Evolutionary conservation across 2,888 invertebrate species (phyloP).

Genomic region (Thyatira batis): DNA sequence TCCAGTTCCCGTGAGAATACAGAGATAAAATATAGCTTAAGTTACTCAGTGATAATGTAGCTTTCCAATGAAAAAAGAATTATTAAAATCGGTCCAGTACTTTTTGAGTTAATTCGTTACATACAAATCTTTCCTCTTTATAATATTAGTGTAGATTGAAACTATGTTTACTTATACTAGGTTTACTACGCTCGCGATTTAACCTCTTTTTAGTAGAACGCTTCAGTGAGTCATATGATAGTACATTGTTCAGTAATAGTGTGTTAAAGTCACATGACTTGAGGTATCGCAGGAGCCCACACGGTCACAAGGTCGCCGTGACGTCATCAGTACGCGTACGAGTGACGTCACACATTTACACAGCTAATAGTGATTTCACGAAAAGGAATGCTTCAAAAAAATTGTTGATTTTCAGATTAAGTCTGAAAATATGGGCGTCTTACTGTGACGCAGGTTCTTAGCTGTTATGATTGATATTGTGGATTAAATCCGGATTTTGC

Average conservation of each 20-base stretch:
- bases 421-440: background rate
- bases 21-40: too few relatives aligned
- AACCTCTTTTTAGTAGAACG: background rate
- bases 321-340: conserved; percentile 9
- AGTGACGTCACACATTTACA: background rate
- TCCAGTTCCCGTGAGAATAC: too few relatives aligned
- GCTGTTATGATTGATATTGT: too few relatives aligned
- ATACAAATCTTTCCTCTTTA: too few relatives aligned
- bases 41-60: too few relatives aligned
- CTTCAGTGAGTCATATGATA: conserved; percentile 3
- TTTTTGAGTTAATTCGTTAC: too few relatives aligned
- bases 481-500: too few relatives aligned
- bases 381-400: background rate
- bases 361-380: background rate
- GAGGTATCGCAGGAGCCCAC: conserved; percentile 11
- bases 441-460: background rate
- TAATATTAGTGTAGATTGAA: too few relatives aligned
- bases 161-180: too few relatives aligned
- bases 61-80: too few relatives aligned
- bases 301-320: conserved; percentile 8
- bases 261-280: conserved; percentile 15
- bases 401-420: background rate
- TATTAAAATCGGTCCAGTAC: too few relatives aligned
- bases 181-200: too few relatives aligned
- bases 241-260: conserved; percentile 10